These are phyloP conservation scores for Panurus biarmicus DNA, from an alignment of 2,113 vertebrate species.

Conservation along the genomic window DNA sequence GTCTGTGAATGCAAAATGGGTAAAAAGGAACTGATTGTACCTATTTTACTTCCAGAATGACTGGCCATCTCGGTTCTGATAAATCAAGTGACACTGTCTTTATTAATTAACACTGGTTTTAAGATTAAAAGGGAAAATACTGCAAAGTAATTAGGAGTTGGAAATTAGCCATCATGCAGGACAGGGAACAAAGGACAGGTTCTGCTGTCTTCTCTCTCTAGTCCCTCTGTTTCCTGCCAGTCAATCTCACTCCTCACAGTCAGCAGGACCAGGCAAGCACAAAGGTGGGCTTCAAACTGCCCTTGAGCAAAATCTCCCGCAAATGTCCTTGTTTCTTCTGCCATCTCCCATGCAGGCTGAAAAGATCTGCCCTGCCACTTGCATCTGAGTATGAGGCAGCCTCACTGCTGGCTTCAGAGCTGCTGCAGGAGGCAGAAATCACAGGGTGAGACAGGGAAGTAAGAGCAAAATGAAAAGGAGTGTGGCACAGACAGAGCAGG, in stretches of 20 bases:
- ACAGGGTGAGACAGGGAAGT: accelerated
- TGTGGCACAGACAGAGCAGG: neutral
- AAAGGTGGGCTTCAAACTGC: neutral
- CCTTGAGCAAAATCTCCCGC: accelerated
- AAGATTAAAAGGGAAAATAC: neutral
- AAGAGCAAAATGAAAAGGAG: neutral
- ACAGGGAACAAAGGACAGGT: neutral
- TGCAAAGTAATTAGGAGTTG: neutral
- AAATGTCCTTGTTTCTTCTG: neutral
- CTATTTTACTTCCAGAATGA: neutral
- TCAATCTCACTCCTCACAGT: neutral
- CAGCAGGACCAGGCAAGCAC: neutral
- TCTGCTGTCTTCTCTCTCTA: neutral
- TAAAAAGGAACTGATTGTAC: neutral
- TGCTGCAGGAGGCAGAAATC: neutral
- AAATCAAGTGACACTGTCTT: neutral
- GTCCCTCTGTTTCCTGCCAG: neutral
- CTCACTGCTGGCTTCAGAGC: neutral
- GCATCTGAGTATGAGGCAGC: neutral
- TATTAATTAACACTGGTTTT: neutral
- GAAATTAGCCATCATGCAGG: neutral
- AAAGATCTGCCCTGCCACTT: neutral
- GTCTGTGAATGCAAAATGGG: neutral
- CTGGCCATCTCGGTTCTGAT: neutral
- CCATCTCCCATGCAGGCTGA: neutral